phyloP scores from a whole-genome alignment of 1,140 invertebrate genomes.

The Zaprionus ghesquierei region DNA sequence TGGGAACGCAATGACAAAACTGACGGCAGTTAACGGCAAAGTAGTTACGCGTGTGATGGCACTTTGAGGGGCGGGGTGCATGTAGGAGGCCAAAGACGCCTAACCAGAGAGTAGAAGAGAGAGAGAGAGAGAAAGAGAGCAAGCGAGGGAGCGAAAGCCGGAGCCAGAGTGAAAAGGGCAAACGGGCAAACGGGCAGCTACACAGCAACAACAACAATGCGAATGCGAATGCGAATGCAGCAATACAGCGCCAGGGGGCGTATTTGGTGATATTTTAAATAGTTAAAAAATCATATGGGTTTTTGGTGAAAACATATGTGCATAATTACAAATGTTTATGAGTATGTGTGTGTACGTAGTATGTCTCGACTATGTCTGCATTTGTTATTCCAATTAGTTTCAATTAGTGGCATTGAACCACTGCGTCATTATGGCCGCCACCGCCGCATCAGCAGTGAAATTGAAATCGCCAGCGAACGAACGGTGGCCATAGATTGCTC shows the following conservation, averaged over 20 bases:
- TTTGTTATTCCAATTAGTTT: conserved; percentile 77
- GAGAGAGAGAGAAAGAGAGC: background rate
- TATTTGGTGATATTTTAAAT: conserved; percentile 30
- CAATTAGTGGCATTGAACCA: conserved; percentile 70
- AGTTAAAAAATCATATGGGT: background rate
- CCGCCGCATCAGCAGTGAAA: conserved; percentile 22
- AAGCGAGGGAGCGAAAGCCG: conserved; percentile 12
- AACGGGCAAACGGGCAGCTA: no score
- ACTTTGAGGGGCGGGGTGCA: background rate
- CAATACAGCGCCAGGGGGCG: conserved; percentile 49
- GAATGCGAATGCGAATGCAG: conserved; percentile 13
- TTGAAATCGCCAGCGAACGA: conserved; percentile 12
- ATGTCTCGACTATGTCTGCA: conserved; percentile 16
- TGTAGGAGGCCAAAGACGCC: background rate
- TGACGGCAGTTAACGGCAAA: conserved; percentile 66
- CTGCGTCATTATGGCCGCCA: conserved; percentile 51
- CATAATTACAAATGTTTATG: conserved; percentile 27
- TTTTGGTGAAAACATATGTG: conserved; percentile 21
- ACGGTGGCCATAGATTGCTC: background rate
- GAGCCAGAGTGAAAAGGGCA: conserved; percentile 52
- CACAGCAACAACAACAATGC: conserved; percentile 34
- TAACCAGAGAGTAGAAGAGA: conserved; percentile 1
- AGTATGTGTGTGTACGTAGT: conserved; percentile 36
- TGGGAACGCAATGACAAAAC: conserved; percentile 68
- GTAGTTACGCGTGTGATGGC: conserved; percentile 38